Evolutionary conservation across 2,797 vertebrate genomes (phyloP).

Genomic region (Bovichtus diacanthus): DNA sequence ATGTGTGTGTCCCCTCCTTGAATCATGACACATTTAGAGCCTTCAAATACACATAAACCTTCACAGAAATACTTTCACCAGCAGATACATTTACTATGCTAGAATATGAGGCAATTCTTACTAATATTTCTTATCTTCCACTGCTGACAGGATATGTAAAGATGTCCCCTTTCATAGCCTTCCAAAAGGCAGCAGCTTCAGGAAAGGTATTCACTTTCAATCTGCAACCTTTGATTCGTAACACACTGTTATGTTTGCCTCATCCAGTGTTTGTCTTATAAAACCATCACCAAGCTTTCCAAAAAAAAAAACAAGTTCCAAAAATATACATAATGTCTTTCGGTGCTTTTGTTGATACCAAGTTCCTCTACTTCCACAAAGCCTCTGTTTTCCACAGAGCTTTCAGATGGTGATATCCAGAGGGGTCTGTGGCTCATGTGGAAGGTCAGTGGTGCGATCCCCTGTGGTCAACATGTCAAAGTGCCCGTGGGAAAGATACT

Average conservation of each 20-base stretch:
- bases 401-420: neutral
- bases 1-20: neutral
- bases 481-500: too few relatives aligned
- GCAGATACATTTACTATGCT: neutral
- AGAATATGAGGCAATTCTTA: slow-evolving; percentile 33
- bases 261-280: neutral
- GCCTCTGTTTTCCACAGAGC: neutral
- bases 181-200: slow-evolving; percentile 33
- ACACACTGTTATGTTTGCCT: slow-evolving; percentile 8
- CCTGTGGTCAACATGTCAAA: too few relatives aligned
- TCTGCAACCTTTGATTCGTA: slow-evolving; percentile 13
- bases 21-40: neutral
- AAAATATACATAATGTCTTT: neutral
- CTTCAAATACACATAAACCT: slow-evolving; percentile 4
- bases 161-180: neutral
- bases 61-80: slow-evolving; percentile 4
- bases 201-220: slow-evolving; percentile 27
- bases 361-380: neutral
- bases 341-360: neutral
- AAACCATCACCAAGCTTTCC: neutral
- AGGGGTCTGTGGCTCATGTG: too few relatives aligned
- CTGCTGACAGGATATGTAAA: slow-evolving; percentile 21
- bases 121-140: slow-evolving; percentile 17
- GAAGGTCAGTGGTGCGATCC: too few relatives aligned
- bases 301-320: neutral